Evolutionary conservation across 2,888 invertebrate genomes (phyloP).

Genomic region (Phorcus lineatus): DNA sequence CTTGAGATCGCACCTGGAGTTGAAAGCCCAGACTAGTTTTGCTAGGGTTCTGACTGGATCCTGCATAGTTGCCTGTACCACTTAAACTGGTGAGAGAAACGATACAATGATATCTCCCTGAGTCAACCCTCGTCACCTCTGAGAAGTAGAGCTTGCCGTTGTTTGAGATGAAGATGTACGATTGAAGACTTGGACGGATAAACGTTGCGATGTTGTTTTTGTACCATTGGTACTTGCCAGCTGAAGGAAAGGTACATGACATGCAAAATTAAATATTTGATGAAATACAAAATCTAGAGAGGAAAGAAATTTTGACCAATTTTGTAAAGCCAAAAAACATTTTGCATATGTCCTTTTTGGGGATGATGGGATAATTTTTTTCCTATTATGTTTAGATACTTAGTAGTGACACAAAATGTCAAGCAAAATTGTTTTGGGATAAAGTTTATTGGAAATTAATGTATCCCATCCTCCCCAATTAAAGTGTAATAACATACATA

Average conservation of each 20-base stretch:
- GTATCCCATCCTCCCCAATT: too few species aligned
- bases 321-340: too few species aligned
- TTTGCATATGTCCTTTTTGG: too few species aligned
- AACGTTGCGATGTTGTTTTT: constrained; percentile 88
- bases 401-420: too few species aligned
- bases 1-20: constrained; percentile 49
- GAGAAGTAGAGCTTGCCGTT: constrained; percentile 98
- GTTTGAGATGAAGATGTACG: constrained; percentile 89
- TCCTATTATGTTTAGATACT: too few species aligned
- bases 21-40: constrained; percentile 58
- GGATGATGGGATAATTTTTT: too few species aligned
- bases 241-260: constrained; percentile 39
- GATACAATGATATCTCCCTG: constrained; percentile 63
- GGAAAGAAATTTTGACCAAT: too few species aligned
- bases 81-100: constrained; percentile 54
- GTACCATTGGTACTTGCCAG: constrained; percentile 86
- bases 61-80: constrained; percentile 54
- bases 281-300: too few species aligned
- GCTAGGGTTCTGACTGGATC: constrained; percentile 46
- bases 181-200: constrained; percentile 91
- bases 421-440: too few species aligned
- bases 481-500: too few species aligned
- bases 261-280: neutral
- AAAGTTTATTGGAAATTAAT: too few species aligned
- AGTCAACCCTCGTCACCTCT: constrained; percentile 87